Evolutionary conservation across 2,888 invertebrate species (phyloP).

Genomic region (Caenorhabditis sp.): DNA sequence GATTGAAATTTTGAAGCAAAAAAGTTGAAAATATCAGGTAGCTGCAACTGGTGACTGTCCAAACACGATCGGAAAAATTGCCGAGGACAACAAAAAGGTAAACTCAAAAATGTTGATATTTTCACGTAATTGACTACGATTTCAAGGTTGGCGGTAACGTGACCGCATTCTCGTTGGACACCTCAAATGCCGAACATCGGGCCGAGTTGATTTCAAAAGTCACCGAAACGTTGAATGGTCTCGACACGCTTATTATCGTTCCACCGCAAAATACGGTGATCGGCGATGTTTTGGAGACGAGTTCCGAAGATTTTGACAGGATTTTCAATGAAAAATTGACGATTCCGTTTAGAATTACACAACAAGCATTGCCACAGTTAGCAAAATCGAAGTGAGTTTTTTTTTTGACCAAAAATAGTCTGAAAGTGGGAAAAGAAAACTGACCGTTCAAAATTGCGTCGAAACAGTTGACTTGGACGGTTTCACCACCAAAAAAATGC

Average conservation of each 20-base stretch:
- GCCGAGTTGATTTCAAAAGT: conserved; percentile 44
- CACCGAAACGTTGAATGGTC: conserved; percentile 32
- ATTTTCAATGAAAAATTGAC: conserved; percentile 51
- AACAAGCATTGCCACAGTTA: conserved; percentile 50
- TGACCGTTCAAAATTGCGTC: too few relatives aligned
- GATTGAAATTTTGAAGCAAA: background rate
- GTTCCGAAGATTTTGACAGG: conserved; percentile 37
- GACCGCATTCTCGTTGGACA: conserved; percentile 39
- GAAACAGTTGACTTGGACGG: too few relatives aligned
- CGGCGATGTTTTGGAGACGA: conserved; percentile 55
- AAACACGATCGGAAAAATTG: conserved; percentile 35
- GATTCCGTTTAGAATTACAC: conserved; percentile 54
- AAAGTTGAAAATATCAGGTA: conserved; percentile 9
- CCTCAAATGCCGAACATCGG: conserved; percentile 28
- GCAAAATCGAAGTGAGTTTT: conserved; percentile 50
- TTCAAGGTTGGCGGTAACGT: conserved; percentile 43
- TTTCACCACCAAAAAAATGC: too few relatives aligned
- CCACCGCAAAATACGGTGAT: conserved; percentile 49
- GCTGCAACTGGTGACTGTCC: conserved; percentile 47
- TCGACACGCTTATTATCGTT: conserved; percentile 45
- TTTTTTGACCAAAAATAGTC: background rate
- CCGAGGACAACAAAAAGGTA: conserved; percentile 49
- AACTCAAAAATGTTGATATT: background rate
- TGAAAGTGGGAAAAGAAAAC: too few relatives aligned
- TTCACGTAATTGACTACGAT: too few relatives aligned